Percentiles rank a stretch among this genome's conserved stretches.
phyloP scores from a whole-genome alignment of 2,113 vertebrate genomes.

The Nerophis lumbriciformis region DNA sequence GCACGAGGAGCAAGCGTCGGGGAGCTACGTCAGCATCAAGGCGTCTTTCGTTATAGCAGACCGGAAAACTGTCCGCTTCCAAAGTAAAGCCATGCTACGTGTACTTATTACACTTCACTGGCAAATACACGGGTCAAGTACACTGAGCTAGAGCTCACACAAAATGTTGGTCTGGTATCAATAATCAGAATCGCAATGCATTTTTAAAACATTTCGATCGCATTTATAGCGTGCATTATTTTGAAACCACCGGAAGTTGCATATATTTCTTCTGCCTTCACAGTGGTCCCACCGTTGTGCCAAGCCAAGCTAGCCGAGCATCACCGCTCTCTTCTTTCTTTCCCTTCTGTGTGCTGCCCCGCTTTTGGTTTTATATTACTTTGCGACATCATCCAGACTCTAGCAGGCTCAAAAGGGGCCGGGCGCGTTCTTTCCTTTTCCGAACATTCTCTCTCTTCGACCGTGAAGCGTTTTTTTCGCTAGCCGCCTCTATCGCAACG shows the following conservation, averaged over 20 bases:
- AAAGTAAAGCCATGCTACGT: neutral
- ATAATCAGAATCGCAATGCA: too few relatives aligned
- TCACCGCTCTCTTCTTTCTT: slow-evolving; percentile 49
- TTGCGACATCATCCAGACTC: neutral
- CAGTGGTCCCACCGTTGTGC: slow-evolving; percentile 52
- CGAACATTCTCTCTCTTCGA: slow-evolving; percentile 8
- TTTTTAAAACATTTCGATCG: too few relatives aligned
- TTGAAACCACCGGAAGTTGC: slow-evolving; percentile 15
- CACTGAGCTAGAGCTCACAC: neutral
- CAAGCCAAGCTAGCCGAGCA: slow-evolving; percentile 52
- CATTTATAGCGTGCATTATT: slow-evolving; percentile 3
- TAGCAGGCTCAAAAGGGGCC: neutral
- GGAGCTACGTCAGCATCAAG: slow-evolving; percentile 57
- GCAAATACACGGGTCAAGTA: neutral
- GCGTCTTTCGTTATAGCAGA: fast-evolving
- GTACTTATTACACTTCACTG: too few relatives aligned
- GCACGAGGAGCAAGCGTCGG: slow-evolving; percentile 43
- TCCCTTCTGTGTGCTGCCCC: slow-evolving; percentile 31
- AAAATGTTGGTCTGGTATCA: neutral
- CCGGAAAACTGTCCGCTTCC: slow-evolving; percentile 31
- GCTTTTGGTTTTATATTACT: slow-evolving; percentile 13
- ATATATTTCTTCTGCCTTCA: neutral
- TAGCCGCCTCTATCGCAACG: slow-evolving; percentile 48
- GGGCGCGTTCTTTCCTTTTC: neutral
- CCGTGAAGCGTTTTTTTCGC: slow-evolving; percentile 9